Percentiles rank a stretch among this genome's conserved stretches.
Evolutionary conservation across 2,113 vertebrate species (phyloP).

Genomic region (Zeus faber): DNA sequence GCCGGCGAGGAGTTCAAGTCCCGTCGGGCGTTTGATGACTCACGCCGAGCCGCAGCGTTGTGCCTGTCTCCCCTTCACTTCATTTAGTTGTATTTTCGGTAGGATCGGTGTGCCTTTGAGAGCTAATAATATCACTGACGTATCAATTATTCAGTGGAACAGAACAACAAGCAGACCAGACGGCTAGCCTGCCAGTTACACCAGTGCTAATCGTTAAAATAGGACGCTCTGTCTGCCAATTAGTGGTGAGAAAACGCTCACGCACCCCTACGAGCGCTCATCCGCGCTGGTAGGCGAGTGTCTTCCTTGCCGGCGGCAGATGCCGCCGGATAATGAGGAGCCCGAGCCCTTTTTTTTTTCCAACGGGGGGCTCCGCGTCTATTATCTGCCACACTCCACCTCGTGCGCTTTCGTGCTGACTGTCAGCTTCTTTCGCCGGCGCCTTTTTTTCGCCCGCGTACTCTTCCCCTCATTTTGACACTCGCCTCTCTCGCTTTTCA

Average conservation of each 20-base stretch:
- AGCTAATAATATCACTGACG: slow-evolving; percentile 68
- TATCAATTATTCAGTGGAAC: slow-evolving; percentile 72
- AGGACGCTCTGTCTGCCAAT: slow-evolving; percentile 60
- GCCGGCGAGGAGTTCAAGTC: slow-evolving; percentile 3
- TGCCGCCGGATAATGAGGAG: slow-evolving; percentile 56
- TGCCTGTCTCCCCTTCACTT: slow-evolving; percentile 19
- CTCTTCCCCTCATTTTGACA: slow-evolving; percentile 16
- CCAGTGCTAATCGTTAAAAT: slow-evolving; percentile 51
- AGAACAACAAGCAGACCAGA: slow-evolving; percentile 52
- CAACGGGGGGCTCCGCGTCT: too few relatives aligned
- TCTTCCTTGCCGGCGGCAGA: slow-evolving; percentile 36
- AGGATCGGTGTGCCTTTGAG: slow-evolving; percentile 51
- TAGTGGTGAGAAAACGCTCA: slow-evolving; percentile 38
- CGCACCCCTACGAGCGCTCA: slow-evolving; percentile 11
- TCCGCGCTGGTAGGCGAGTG: slow-evolving; percentile 9
- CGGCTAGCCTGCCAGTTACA: slow-evolving; percentile 53
- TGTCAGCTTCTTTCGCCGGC: slow-evolving; percentile 19
- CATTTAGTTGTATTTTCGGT: slow-evolving; percentile 36
- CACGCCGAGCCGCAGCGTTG: slow-evolving; percentile 6
- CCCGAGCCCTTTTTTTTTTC: too few relatives aligned
- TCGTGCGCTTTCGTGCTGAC: slow-evolving; percentile 11
- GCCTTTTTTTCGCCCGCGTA: slow-evolving; percentile 13
- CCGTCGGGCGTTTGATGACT: slow-evolving; percentile 20
- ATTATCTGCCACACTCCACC: too few relatives aligned
- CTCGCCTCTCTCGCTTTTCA: too few relatives aligned